These are phyloP conservation scores for Orchestia grillus DNA, from an alignment of 1,140 invertebrate species.

Conservation along the genomic window DNA sequence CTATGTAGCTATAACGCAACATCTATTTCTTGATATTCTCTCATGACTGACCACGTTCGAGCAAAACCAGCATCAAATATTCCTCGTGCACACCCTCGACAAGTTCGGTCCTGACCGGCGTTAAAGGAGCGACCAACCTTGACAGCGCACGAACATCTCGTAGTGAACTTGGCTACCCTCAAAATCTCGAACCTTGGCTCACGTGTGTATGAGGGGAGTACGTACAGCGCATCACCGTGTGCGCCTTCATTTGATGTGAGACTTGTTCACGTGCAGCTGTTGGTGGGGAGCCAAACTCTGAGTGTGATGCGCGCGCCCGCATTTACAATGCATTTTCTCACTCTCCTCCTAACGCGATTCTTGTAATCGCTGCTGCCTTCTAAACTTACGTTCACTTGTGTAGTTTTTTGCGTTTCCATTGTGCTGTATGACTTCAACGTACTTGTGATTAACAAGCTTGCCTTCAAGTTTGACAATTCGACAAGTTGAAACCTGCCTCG, in stretches of 20 bases:
- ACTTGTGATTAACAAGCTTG: no score
- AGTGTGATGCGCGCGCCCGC: not conserved
- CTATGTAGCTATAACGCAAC: no score
- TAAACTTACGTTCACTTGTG: no score
- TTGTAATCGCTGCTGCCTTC: not conserved
- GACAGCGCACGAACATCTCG: not conserved
- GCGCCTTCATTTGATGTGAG: not conserved
- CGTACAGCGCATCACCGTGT: not conserved
- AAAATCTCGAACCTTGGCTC: not conserved
- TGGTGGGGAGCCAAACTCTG: not conserved
- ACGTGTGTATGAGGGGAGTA: not conserved
- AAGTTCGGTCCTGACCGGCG: not conserved
- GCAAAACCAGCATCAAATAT: no score
- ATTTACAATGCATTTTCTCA: not conserved
- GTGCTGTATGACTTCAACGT: no score
- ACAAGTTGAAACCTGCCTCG: no score
- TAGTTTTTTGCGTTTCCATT: no score
- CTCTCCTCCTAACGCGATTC: not conserved
- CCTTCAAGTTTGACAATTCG: no score
- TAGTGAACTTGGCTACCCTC: not conserved
- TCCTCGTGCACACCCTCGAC: not conserved
- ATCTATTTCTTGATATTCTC: no score
- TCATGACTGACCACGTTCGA: no score
- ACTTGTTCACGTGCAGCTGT: not conserved
- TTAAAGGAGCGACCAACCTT: not conserved